A percentile compares a stretch with the other conserved stretches of the same genome.
These are phyloP conservation scores for Drosophila bocki DNA, from an alignment of 1,140 invertebrate species.

Conservation along the genomic window DNA sequence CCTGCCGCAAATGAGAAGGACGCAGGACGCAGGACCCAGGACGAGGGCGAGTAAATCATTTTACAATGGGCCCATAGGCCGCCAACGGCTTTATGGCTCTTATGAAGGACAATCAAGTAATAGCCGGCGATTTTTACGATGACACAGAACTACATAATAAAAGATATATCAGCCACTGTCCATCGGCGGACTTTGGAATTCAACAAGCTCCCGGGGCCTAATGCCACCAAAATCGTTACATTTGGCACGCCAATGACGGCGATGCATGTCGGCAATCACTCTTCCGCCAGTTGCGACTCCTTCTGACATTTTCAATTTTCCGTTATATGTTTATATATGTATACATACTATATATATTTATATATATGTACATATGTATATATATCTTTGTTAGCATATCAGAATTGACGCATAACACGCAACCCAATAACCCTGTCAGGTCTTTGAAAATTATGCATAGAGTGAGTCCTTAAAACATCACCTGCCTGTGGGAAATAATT, in stretches of 20 bases:
- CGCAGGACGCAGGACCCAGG: background rate
- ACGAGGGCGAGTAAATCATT: conserved; percentile 72
- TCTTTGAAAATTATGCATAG: conserved; percentile 5
- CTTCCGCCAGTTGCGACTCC: conserved; percentile 50
- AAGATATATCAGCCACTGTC: conserved; percentile 71
- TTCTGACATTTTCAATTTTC: conserved; percentile 68
- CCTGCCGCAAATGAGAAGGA: conserved; percentile 53
- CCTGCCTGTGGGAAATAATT: conserved; percentile 6
- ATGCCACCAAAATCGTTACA: conserved; percentile 62
- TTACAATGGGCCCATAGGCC: conserved; percentile 70
- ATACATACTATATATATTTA: background rate
- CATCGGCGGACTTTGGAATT: conserved; percentile 24
- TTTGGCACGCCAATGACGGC: conserved; percentile 66
- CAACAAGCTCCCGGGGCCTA: conserved; percentile 55
- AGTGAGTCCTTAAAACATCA: conserved; percentile 39
- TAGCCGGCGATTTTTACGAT: conserved; percentile 79
- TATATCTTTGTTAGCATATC: conserved; percentile 8
- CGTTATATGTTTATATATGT: background rate
- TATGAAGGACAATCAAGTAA: conserved; percentile 82
- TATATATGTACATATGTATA: background rate
- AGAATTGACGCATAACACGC: conserved; percentile 65
- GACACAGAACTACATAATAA: conserved; percentile 82
- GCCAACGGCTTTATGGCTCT: conserved; percentile 73
- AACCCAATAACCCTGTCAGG: conserved; percentile 19
- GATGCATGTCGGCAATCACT: conserved; percentile 76